Conservation (phyloP, 2,797 vertebrate species). For the Neoniphon sammara region DNA sequence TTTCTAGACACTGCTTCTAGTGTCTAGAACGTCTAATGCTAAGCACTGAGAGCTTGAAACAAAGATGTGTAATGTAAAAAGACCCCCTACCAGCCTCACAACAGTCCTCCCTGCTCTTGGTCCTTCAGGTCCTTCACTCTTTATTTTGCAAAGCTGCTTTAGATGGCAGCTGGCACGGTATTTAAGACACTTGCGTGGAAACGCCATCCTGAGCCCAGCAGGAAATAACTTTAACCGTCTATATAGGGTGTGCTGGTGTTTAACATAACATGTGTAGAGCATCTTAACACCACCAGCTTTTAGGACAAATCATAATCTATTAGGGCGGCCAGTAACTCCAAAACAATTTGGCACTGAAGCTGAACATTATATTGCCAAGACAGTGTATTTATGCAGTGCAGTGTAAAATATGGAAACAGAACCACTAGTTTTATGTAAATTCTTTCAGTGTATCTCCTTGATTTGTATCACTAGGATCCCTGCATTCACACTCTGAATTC, state of each 20-base stretch:
- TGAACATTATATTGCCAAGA: background rate
- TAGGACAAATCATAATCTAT: background rate
- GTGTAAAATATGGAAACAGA: background rate
- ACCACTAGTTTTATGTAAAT: background rate
- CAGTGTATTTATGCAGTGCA: background rate
- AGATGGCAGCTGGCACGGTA: constrained; percentile 45
- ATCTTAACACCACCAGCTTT: background rate
- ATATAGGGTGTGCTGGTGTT: background rate
- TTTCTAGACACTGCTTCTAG: background rate
- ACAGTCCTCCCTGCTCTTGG: background rate
- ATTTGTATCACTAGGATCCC: too few relatives aligned
- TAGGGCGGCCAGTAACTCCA: background rate
- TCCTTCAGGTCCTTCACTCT: background rate
- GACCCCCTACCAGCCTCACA: background rate
- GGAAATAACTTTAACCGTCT: constrained; percentile 1
- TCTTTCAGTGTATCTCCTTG: background rate
- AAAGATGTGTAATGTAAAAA: constrained; percentile 9
- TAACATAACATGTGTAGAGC: background rate
- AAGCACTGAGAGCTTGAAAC: constrained; percentile 12
- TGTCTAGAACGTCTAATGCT: background rate
- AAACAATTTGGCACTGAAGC: background rate
- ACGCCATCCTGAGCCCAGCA: constrained; percentile 18
- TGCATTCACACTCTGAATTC: background rate
- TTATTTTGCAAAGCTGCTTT: constrained; percentile 29
- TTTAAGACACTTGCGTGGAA: constrained; percentile 50